Conservation (phyloP, 2,113 vertebrate genomes). For the Lagenorhynchus albirostris region DNA sequence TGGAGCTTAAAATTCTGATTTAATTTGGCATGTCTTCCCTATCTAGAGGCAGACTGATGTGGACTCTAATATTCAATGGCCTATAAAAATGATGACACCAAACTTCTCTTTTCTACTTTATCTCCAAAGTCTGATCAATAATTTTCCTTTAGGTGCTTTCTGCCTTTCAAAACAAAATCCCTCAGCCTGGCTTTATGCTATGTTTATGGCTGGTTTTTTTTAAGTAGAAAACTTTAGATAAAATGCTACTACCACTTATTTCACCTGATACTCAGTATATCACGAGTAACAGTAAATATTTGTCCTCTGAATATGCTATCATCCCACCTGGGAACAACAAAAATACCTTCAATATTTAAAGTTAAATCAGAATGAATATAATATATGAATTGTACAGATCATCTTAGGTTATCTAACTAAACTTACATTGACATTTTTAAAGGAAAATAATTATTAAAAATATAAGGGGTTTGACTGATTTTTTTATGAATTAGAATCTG, state of each 20-base stretch:
- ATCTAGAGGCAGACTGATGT: background rate
- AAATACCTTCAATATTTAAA: background rate
- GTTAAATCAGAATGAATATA: background rate
- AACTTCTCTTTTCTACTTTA: slow-evolving; percentile 12
- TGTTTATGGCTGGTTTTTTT: background rate
- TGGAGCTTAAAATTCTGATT: slow-evolving; percentile 38
- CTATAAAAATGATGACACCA: background rate
- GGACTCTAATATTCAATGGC: background rate
- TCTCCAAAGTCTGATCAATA: slow-evolving; percentile 23
- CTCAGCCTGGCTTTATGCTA: background rate
- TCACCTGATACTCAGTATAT: background rate
- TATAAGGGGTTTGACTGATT: background rate
- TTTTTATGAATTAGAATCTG: background rate
- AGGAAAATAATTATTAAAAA: background rate
- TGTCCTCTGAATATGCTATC: background rate
- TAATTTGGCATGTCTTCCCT: background rate
- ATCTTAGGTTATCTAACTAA: background rate
- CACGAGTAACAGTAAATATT: background rate
- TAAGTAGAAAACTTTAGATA: background rate
- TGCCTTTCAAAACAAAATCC: slow-evolving; percentile 26
- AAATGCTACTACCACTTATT: background rate
- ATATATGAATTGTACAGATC: background rate
- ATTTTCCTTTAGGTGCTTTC: background rate
- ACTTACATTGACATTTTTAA: background rate
- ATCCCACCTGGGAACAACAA: background rate